Evolutionary conservation across 2,113 vertebrate genomes (phyloP).

Genomic region (Serinus canaria): DNA sequence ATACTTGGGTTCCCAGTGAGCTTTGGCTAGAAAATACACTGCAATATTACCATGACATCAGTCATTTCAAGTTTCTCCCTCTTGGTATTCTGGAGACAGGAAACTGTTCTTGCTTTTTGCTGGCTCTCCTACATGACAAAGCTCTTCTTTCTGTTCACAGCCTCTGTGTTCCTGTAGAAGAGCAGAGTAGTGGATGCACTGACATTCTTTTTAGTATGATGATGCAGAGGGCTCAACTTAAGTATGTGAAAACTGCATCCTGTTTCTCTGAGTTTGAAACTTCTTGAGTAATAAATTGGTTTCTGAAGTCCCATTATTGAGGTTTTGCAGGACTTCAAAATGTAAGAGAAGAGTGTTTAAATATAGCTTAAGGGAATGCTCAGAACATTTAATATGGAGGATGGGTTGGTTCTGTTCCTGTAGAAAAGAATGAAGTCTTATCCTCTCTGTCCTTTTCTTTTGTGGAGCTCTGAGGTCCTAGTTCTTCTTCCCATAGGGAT

Average conservation of each 20-base stretch:
- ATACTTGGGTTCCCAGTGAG: background rate
- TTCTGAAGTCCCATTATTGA: background rate
- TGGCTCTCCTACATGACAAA: background rate
- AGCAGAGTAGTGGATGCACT: background rate
- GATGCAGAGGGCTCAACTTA: background rate
- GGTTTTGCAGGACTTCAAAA: background rate
- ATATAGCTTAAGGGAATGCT: background rate
- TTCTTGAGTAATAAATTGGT: background rate
- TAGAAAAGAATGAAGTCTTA: background rate
- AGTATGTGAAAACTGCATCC: background rate
- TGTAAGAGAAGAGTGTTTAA: background rate
- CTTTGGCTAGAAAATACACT: background rate
- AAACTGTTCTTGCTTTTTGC: background rate
- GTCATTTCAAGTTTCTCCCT: background rate
- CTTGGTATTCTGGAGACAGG: background rate
- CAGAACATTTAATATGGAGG: background rate
- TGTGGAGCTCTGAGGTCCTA: background rate
- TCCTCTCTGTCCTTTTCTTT: background rate
- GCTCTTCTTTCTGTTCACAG: background rate
- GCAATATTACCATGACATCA: background rate
- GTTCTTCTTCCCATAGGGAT: too few relatives aligned
- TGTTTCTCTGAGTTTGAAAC: background rate
- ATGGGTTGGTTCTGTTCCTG: background rate
- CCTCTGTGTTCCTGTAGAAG: background rate
- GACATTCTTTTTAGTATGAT: background rate